phyloP scores from a whole-genome alignment of 2,888 invertebrate species.

The Drosophila birchii region DNA sequence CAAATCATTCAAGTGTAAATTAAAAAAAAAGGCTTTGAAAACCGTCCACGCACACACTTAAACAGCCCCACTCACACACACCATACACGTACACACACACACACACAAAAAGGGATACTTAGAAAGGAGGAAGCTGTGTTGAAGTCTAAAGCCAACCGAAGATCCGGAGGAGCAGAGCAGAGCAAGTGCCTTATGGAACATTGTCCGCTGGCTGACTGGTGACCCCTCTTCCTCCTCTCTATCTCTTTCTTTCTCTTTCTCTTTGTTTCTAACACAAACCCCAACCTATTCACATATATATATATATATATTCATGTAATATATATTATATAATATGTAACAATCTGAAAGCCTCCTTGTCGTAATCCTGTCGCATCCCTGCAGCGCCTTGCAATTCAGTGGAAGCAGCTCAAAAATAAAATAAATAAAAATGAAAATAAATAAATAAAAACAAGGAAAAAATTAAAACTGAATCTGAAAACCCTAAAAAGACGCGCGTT shows the following conservation, averaged over 20 bases:
- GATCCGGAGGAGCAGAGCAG: conserved; percentile 54
- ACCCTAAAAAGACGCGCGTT: conserved; percentile 15
- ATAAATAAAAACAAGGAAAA: not conserved
- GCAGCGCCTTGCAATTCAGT: conserved; percentile 23
- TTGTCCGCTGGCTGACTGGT: conserved; percentile 11
- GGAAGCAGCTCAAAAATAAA: conserved; percentile 13
- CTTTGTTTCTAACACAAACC: not conserved
- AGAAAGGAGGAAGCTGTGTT: not conserved
- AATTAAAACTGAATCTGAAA: not conserved
- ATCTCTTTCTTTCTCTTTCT: not conserved
- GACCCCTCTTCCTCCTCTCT: not conserved
- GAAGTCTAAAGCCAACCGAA: conserved; percentile 14
- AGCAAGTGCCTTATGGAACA: conserved; percentile 72
- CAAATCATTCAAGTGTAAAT: conserved; percentile 42
- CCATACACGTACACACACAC: conserved; percentile 2
- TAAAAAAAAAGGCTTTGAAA: conserved; percentile 81
- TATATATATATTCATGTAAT: not conserved
- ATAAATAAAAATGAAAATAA: not conserved
- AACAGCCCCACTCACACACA: conserved; percentile 30
- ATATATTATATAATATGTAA: not conserved
- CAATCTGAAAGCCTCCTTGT: not conserved
- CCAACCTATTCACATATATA: not conserved
- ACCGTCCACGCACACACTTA: conserved; percentile 82
- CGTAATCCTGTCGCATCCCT: not conserved
- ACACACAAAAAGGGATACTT: not conserved